Evolutionary conservation across 2,888 invertebrate species (phyloP), one percentile per base, ranked within the genome.

Genomic region (Macropis europaea): DNA sequence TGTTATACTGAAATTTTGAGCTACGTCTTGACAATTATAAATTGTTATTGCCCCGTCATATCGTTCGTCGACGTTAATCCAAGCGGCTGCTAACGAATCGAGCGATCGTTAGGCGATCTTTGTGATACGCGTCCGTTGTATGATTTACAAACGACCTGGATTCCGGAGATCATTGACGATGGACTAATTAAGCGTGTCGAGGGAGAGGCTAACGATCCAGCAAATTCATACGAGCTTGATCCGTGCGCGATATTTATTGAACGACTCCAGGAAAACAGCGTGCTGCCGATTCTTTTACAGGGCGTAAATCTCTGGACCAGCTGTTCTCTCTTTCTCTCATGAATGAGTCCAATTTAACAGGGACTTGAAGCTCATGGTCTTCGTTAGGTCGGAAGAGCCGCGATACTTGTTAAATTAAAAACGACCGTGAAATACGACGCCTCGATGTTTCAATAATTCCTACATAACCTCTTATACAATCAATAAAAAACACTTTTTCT

Each of bases 141-240:
- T 60, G 63, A 69, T 69, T 43, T 42, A 26, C 32, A 36, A 48
- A 47, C 56, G 47, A 47, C 42, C 28, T 1, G 36, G 17, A 34
- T 60, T 40, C 56, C 57, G 24, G 73, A 68, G 76, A 75, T 82
- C 73, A 74, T 74, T 72, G 67, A 52, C 68, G 59, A 76, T 71
- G 73, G 70, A 68, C 77, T 83, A 82, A 83, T 83, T 82, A 81
- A 81, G 64, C 79, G 74, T 73, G 82, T 76, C 77, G 77, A 76
- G 72, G 73, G 66, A n/a, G 75, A 64, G 68, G 72, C 56, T 76
- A 81, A 81, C 78, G 82, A 81, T 78, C 73, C 66, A 73, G 77
- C 76, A 76, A 79, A 82, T 78, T 82, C 73, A 76, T 76, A 76
- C 79, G 52, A 69, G 76, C 47, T 48, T 45, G 66, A 73, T 69